Evolutionary conservation across 1,140 invertebrate genomes (phyloP).

Genomic region (Lineus longissimus): DNA sequence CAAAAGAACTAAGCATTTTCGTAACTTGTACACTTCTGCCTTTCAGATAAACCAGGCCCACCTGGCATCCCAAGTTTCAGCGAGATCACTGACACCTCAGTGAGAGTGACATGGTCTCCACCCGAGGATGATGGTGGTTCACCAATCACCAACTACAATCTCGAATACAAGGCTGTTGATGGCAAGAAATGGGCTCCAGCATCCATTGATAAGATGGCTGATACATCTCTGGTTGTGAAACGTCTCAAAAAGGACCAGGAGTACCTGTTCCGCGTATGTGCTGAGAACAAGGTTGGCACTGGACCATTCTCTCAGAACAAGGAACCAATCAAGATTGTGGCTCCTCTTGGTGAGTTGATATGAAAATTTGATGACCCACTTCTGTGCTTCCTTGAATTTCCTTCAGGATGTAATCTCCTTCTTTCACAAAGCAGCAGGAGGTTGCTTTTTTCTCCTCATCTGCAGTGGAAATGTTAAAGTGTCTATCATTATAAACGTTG

Average conservation of each 20-base stretch:
- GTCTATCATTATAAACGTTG: background rate
- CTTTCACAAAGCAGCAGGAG: too few species aligned
- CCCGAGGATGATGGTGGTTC: constrained; percentile 69
- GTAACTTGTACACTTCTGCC: background rate
- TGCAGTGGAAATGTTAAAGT: background rate
- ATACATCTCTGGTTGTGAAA: constrained; percentile 72
- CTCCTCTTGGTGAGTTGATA: constrained; percentile 56
- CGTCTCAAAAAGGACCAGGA: constrained; percentile 84
- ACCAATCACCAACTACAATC: constrained; percentile 19
- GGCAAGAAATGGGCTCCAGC: constrained; percentile 36
- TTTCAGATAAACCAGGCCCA: background rate
- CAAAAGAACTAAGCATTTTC: too few species aligned
- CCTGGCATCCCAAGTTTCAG: background rate
- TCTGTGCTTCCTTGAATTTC: too few species aligned
- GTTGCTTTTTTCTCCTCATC: background rate
- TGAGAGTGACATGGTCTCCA: constrained; percentile 72
- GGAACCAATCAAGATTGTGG: constrained; percentile 52
- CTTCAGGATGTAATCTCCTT: too few species aligned
- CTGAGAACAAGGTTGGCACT: constrained; percentile 68
- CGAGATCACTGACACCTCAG: background rate
- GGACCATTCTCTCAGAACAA: constrained; percentile 60
- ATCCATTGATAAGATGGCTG: constrained; percentile 48
- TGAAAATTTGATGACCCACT: too few species aligned
- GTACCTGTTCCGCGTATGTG: constrained; percentile 95
- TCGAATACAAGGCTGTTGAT: constrained; percentile 57